These are phyloP conservation scores for Corythaeola cristata DNA, from an alignment of 2,113 vertebrate genomes.

Conservation along the genomic window DNA sequence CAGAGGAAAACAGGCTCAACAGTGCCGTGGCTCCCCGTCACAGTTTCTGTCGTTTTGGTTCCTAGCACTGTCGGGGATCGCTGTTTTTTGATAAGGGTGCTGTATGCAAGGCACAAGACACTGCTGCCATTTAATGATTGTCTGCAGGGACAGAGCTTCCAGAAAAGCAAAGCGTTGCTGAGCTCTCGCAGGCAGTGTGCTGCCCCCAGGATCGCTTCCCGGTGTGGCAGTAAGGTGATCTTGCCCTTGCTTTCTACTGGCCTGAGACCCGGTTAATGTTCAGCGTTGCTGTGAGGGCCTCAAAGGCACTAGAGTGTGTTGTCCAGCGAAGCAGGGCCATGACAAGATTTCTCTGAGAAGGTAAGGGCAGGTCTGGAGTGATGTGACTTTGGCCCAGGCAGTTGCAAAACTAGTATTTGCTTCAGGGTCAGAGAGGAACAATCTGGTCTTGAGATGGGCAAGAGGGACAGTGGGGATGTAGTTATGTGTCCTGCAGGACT, in stretches of 20 bases:
- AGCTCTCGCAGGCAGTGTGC: neutral
- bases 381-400: neutral
- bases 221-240: accelerated
- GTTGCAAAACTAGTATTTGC: neutral
- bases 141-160: neutral
- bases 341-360: neutral
- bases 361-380: neutral
- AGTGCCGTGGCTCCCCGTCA: neutral
- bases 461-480: neutral
- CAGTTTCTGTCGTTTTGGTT: neutral
- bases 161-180: neutral
- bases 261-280: neutral
- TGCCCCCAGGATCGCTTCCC: neutral
- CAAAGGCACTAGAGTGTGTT: neutral
- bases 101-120: neutral
- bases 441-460: neutral
- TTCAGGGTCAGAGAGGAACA: neutral
- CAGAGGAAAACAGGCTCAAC: neutral
- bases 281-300: neutral
- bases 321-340: neutral
- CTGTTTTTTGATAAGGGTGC: neutral
- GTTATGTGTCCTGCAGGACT: neutral
- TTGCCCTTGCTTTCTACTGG: neutral
- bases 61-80: neutral
- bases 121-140: neutral